Conservation (phyloP, 1,140 invertebrate genomes). For the Drosophila setifemur region DNA sequence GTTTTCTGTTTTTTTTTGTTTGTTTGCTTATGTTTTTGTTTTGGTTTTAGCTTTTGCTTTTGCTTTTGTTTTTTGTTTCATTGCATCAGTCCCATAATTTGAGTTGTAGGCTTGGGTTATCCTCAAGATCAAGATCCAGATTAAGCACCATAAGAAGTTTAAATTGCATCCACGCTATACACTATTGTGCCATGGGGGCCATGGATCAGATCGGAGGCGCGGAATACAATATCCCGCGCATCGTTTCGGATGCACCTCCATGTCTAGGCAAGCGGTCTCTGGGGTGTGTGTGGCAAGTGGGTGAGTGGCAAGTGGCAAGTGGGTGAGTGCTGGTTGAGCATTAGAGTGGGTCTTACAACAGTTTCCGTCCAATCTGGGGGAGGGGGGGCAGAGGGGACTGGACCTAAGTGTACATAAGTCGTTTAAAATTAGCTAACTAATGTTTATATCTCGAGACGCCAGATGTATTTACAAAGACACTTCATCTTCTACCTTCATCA, state of each 20-base stretch:
- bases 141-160: slow-evolving; percentile 74
- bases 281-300: neutral
- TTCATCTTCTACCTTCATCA: slow-evolving; percentile 1
- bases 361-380: neutral
- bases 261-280: neutral
- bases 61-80: slow-evolving; percentile 45
- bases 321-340: slow-evolving; percentile 6
- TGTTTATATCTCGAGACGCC: slow-evolving; percentile 31
- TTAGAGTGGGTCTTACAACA: too few relatives aligned
- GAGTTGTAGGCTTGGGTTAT: slow-evolving; percentile 66
- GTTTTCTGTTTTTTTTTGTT: neutral
- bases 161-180: slow-evolving; percentile 59
- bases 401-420: slow-evolving; percentile 14
- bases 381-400: neutral
- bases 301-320: neutral
- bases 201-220: neutral
- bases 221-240: too few relatives aligned
- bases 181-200: slow-evolving; percentile 31
- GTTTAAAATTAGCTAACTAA: slow-evolving; percentile 73
- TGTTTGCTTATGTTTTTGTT: slow-evolving; percentile 2
- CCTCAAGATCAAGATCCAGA: slow-evolving; percentile 66
- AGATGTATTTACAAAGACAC: slow-evolving; percentile 49
- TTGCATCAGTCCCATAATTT: slow-evolving; percentile 78
- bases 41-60: neutral
- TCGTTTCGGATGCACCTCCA: neutral